Base-by-base conservation (phyloP, 2,113 vertebrate genomes). In the Pitta sordida region DNA sequence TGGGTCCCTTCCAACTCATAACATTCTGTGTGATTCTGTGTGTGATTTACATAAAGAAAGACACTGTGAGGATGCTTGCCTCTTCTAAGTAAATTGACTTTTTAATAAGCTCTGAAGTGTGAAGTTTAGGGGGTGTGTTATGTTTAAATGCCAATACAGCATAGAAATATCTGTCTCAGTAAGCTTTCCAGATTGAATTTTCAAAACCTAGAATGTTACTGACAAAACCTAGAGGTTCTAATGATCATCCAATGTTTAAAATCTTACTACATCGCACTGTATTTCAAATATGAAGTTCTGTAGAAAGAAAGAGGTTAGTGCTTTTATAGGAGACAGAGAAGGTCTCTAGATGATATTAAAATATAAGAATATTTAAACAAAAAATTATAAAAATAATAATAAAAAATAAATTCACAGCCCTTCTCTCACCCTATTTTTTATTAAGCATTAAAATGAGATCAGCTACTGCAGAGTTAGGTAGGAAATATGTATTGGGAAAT, bases 91-190 rank as follows among this genome's bases (percentile, higher is more conserved):
- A 78, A 77, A n/a, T 4, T 2, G 67, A 43, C 9, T 26, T 53
- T 64, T 58, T 48, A 21, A 30, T 23, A 44, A 77, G 7, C 8
- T 86, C 15, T 59, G 9, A 9, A 76, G 8, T 30, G 34, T 2
- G 67, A 9, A 6, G 7, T 65, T 86, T 58, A 9, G 17, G 26
- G 4, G 2, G 0, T 1, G 2, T 49, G 22, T 32, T 44, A 9
- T 41, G 5, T 46, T 43, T 52, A 60, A 56, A 13, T 34, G 21
- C 13, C 11, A 60, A 49, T 9, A 44, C 3, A 67, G 5, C 16
- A 51, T 22, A 3, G 13, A 53, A 65, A 36, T 11, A 1, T 46
- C 18, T 77, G 23, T 43, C 29, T 77, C 43, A 24, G 13, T 56
- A 55, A 74, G 39, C 6, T 55, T 86, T 78, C 43, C 24, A 37